phyloP scores from a whole-genome alignment of 1,140 invertebrate genomes.

The Hormaphis cornu region DNA sequence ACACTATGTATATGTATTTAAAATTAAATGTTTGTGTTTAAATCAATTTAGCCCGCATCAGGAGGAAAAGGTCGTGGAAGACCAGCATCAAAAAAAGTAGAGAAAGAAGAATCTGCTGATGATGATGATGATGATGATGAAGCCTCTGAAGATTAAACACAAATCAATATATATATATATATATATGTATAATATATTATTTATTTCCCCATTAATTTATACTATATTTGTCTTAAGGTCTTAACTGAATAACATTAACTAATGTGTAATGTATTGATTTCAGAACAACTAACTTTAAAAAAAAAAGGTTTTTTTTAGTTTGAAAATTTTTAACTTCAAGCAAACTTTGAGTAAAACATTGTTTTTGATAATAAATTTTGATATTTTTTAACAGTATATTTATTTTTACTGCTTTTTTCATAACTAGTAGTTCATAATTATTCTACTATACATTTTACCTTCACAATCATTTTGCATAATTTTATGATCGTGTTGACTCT shows the following conservation, averaged over 20 bases:
- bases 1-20: background rate
- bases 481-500: no score
- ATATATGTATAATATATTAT: background rate
- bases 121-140: background rate
- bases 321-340: no score
- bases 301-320: no score
- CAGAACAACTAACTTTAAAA: background rate
- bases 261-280: slow-evolving; percentile 4
- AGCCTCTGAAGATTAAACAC: slow-evolving; percentile 1
- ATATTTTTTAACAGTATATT: no score
- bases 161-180: no score
- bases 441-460: no score
- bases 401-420: no score
- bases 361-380: no score
- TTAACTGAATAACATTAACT: slow-evolving; percentile 4
- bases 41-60: background rate
- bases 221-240: background rate
- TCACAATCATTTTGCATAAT: no score
- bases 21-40: background rate
- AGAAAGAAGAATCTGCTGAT: background rate
- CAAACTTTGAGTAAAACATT: no score
- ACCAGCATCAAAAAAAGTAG: background rate
- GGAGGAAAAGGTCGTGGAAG: slow-evolving; percentile 4
- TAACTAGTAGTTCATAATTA: no score
- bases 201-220: slow-evolving; percentile 1